Base-by-base conservation (phyloP, 2,888 invertebrate species). In the Lamellibrachia columna region DNA sequence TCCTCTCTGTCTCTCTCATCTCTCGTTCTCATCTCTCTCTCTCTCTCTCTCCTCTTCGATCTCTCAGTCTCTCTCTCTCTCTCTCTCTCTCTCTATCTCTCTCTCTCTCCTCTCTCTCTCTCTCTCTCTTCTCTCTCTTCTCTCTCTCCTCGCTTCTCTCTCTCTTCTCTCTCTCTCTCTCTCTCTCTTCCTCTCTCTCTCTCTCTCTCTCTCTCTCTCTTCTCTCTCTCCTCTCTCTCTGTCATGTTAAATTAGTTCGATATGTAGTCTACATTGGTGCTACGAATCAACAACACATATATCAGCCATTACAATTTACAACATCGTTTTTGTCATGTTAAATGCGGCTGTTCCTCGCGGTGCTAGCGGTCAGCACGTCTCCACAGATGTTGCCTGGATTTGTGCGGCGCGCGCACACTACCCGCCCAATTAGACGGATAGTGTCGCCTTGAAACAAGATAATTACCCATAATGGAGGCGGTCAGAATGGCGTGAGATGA, bases 41-140 rank as follows among this genome's bases (percentile, higher is more conserved):
- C 3, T 92, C 90, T 60, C 52, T 22, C 22, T 92, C 90, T n/a
- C n/a, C n/a, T n/a, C n/a, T n/a, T n/a, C n/a, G n/a, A n/a, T n/a
- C n/a, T n/a, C n/a, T n/a, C n/a, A n/a, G n/a, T n/a, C n/a, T 90
- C 28, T 93, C 90, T 91, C 92, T 11, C 55, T 53, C n/a, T 53
- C 53, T 53, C 53, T 15, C 52, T 53, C 53, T 53, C 22, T 52
- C 52, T 53, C 92, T 92, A 1, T 52, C 15, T 92, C 53, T 92
- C 52, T 52, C 52, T 53, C 92, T 53, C 52, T n/a, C n/a, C 40
- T 40, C 40, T 40, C 40, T 40, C 40, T 40, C 40, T 40, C 40
- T 40, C 40, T 40, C n/a, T n/a, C n/a, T n/a, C n/a, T n/a, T n/a
- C n/a, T n/a, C n/a, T n/a, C n/a, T n/a, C n/a, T n/a, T n/a, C n/a